Base-by-base conservation (phyloP, 2,113 vertebrate genomes). In the Sinocyclocheilus anshuiensis region DNA sequence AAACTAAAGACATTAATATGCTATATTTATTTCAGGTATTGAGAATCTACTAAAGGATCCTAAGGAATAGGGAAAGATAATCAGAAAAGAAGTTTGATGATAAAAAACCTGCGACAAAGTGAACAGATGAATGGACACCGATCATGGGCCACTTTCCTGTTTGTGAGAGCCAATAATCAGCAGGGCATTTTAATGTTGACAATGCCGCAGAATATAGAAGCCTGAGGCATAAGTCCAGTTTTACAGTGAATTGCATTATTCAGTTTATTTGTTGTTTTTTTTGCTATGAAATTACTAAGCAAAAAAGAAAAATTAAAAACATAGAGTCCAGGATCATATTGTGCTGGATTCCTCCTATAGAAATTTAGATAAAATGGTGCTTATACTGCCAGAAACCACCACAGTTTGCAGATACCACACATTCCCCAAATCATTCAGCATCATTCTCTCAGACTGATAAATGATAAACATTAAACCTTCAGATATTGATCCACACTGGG, bases 1-100 rank as follows among this genome's bases (percentile, higher is more conserved):
- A 33, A 69, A 48, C 20, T 3, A 48, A 16, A 48, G 7, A 11
- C 18, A 24, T 36, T 80, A 12, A 80, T 61, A 20, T 57, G 13
- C 76, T 59, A 76, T 77, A 50, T 84, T 83, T 65, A n/a, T 87
- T 89, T 61, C 90, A 95, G 94, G 80, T 95, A 95, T 92, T 95
- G 91, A 93, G 57, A 83, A 77, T 75, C 42, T 26, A 59, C 36
- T 48, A 82, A 84, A 69, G n/a, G 11, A 59, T 89, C 84, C 29
- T 53, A 84, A 86, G 65, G 53, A 71, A 67, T 29, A 12, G 15
- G 24, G 2, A 61, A 84, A 36, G 12, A 10, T 67, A 57, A 63
- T 29, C 53, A 75, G 36, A 81, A 29, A 50, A 61, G 39, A 72
- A 65, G 10, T n/a, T 77, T 16, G 61, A 33, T 55, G 42, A 77